Conservation (phyloP, 1,140 invertebrate genomes). For the Lordiphosa stackelbergi region DNA sequence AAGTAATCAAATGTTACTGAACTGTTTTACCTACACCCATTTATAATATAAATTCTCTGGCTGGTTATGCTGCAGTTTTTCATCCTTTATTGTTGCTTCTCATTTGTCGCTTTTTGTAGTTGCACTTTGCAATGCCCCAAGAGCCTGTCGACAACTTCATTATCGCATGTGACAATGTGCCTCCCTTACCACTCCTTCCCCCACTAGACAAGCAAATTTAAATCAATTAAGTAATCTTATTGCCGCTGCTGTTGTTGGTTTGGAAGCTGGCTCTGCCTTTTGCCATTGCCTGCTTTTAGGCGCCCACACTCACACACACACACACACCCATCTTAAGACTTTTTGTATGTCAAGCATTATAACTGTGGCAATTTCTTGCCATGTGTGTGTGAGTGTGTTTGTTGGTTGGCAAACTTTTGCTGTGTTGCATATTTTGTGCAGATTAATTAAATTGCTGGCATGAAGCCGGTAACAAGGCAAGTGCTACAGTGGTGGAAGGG, state of each 20-base stretch:
- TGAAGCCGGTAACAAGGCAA: conserved; percentile 35
- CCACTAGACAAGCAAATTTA: conserved; percentile 70
- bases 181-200: conserved; percentile 28
- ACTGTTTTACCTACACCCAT: too few relatives aligned
- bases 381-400: conserved; percentile 31
- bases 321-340: conserved; percentile 7
- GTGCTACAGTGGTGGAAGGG: neutral
- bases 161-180: conserved; percentile 62
- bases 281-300: conserved; percentile 62
- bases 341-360: conserved; percentile 57
- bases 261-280: conserved; percentile 32
- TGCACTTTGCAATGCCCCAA: conserved; percentile 49
- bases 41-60: neutral
- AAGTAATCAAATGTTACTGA: too few relatives aligned
- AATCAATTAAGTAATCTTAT: conserved; percentile 75
- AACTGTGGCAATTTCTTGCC: conserved; percentile 47
- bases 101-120: conserved; percentile 44
- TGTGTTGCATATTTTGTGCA: conserved; percentile 71
- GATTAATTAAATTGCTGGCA: conserved; percentile 72
- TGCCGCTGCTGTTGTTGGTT: conserved; percentile 41
- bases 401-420: conserved; percentile 62
- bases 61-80: conserved; percentile 11
- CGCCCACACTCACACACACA: conserved; percentile 13
- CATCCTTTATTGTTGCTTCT: conserved; percentile 37
- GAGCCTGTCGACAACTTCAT: conserved; percentile 73